These are phyloP conservation scores for Deroplatys truncata DNA, from an alignment of 2,888 invertebrate genomes.

Conservation along the genomic window DNA sequence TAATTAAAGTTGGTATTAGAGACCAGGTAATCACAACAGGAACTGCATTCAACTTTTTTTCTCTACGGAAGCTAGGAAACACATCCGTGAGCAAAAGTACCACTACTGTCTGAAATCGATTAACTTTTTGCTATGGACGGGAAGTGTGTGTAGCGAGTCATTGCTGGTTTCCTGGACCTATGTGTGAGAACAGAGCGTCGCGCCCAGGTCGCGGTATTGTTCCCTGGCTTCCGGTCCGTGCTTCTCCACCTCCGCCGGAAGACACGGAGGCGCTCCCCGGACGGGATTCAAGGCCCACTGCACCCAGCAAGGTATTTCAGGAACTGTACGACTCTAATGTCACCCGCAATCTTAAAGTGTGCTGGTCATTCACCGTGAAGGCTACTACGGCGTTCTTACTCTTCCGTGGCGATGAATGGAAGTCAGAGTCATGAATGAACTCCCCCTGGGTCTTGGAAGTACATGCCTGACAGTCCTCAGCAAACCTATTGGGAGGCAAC, in stretches of 20 bases:
- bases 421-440: not conserved
- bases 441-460: not conserved
- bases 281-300: not conserved
- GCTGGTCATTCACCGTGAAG: not conserved
- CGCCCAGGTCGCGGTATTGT: slow-evolving; percentile 12
- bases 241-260: not conserved
- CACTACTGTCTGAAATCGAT: not conserved
- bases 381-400: not conserved
- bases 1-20: no score
- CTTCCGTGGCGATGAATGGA: not conserved
- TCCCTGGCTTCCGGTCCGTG: not conserved
- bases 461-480: not conserved
- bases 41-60: not conserved
- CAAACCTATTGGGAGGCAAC: no score
- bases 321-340: not conserved
- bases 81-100: not conserved
- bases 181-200: slow-evolving; percentile 3
- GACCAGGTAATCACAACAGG: not conserved
- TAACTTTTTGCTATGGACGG: not conserved
- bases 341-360: not conserved
- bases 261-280: not conserved
- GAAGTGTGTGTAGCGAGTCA: slow-evolving; percentile 16
- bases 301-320: not conserved
- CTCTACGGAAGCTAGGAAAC: not conserved
- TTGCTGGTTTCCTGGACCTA: slow-evolving; percentile 21